These are phyloP conservation scores for Hippocampus kuda DNA, from an alignment of 2,797 vertebrate genomes.

Conservation along the genomic window DNA sequence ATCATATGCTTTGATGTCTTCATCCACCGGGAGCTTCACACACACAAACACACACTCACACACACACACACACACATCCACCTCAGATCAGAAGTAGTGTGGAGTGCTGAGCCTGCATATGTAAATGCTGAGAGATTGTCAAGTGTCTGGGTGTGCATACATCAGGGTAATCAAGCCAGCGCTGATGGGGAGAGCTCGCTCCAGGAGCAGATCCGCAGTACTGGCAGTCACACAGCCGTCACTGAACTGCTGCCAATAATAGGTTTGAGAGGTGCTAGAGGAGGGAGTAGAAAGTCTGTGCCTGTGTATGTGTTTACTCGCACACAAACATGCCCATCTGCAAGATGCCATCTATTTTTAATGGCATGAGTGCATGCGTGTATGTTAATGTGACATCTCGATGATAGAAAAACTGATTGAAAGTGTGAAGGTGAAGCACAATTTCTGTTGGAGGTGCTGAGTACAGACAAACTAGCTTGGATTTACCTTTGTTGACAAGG, in stretches of 20 bases:
- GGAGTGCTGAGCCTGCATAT: conserved; percentile 72
- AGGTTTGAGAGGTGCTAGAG: conserved; percentile 66
- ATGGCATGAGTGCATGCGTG: conserved; percentile 56
- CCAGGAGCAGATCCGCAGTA: conserved; percentile 67
- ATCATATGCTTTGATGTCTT: no score
- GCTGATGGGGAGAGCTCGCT: conserved; percentile 65
- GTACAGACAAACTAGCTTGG: conserved; percentile 48
- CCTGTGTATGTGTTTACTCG: conserved; percentile 35
- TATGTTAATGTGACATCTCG: conserved; percentile 63
- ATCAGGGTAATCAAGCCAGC: conserved; percentile 71
- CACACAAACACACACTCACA: conserved; percentile 24
- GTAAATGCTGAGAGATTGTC: conserved; percentile 70
- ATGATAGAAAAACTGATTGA: conserved; percentile 64
- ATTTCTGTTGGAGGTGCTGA: conserved; percentile 48
- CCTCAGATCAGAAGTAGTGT: conserved; percentile 63
- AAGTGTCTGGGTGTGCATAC: conserved; percentile 69
- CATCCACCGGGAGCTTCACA: no score
- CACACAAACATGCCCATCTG: conserved; percentile 59
- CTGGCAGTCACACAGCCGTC: conserved; percentile 69
- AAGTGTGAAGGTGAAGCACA: conserved; percentile 62
- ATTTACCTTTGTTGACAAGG: conserved; percentile 40
- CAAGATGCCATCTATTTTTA: conserved; percentile 62
- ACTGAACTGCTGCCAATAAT: conserved; percentile 69
- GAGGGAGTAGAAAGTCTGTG: conserved; percentile 48
- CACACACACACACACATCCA: conserved; percentile 23